Percentiles rank a stretch among this genome's conserved stretches.
phyloP scores from a whole-genome alignment of 2,888 invertebrate species.

The Euzetes globulus region DNA sequence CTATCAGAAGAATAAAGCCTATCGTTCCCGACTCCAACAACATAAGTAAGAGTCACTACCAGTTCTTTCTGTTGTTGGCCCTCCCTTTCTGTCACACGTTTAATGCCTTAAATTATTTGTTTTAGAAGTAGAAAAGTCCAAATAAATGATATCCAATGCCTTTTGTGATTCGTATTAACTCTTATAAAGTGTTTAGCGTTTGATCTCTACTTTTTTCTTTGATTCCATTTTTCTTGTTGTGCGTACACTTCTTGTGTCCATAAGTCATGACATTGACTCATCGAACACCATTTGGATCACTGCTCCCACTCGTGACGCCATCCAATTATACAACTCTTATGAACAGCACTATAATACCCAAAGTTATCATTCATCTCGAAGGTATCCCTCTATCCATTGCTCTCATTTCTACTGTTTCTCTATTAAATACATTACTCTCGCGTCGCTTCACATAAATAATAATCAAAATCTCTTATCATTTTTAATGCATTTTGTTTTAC shows the following conservation, averaged over 20 bases:
- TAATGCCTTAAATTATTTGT: constrained; percentile 4
- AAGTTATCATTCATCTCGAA: constrained; percentile 31
- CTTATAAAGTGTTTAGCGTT: background rate
- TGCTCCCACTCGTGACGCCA: constrained; percentile 22
- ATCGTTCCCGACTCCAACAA: constrained; percentile 29
- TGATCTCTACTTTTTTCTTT: background rate
- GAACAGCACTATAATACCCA: constrained; percentile 24
- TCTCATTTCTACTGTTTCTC: background rate
- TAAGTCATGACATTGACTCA: constrained; percentile 31
- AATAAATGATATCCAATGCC: constrained; percentile 12
- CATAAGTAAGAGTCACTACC: constrained; percentile 18
- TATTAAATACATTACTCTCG: constrained; percentile 19
- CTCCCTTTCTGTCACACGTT: background rate
- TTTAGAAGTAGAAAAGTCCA: background rate
- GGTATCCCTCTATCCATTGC: constrained; percentile 5
- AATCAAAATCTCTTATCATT: background rate
- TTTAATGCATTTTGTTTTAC: background rate
- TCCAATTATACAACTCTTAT: constrained; percentile 19
- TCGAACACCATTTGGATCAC: constrained; percentile 30
- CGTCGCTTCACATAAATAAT: constrained; percentile 14
- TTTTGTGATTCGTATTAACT: constrained; percentile 8
- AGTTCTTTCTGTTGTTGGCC: background rate
- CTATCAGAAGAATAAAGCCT: constrained; percentile 29
- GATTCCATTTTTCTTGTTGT: background rate
- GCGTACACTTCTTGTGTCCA: background rate